Conservation (phyloP, 2,797 vertebrate species). For the Galago senegalensis region DNA sequence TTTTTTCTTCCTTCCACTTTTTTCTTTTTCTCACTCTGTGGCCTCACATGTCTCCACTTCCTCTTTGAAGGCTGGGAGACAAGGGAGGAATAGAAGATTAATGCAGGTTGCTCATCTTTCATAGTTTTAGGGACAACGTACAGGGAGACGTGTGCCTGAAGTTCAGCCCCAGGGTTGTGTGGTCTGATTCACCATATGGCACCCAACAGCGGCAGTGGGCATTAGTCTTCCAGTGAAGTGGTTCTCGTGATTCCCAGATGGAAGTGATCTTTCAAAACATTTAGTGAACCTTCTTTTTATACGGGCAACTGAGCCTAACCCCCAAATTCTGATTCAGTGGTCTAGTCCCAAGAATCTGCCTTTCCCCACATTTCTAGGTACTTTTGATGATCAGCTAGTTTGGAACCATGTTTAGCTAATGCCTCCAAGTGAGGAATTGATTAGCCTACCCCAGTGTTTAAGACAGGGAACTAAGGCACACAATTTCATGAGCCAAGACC, state of each 20-base stretch:
- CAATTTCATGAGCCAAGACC: background rate
- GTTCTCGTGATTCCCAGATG: background rate
- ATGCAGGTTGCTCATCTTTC: background rate
- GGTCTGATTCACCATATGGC: fast-evolving
- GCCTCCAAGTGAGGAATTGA: background rate
- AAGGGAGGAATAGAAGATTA: background rate
- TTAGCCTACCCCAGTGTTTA: background rate
- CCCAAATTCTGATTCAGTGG: background rate
- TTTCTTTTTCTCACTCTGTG: background rate
- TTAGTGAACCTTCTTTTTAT: background rate
- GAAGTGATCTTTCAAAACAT: background rate
- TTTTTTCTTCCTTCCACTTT: background rate
- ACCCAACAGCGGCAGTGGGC: background rate
- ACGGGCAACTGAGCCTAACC: background rate
- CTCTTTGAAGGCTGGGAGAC: slow-evolving; percentile 8
- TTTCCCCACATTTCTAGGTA: background rate
- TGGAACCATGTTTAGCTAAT: background rate
- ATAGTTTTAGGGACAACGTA: background rate
- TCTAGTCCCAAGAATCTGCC: background rate
- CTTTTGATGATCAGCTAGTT: background rate
- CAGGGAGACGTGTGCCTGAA: background rate
- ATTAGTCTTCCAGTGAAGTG: background rate
- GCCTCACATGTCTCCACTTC: background rate
- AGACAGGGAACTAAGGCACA: background rate
- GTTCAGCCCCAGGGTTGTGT: background rate